Conservation (phyloP, 2,113 vertebrate genomes). For the Spilogale gracilis region DNA sequence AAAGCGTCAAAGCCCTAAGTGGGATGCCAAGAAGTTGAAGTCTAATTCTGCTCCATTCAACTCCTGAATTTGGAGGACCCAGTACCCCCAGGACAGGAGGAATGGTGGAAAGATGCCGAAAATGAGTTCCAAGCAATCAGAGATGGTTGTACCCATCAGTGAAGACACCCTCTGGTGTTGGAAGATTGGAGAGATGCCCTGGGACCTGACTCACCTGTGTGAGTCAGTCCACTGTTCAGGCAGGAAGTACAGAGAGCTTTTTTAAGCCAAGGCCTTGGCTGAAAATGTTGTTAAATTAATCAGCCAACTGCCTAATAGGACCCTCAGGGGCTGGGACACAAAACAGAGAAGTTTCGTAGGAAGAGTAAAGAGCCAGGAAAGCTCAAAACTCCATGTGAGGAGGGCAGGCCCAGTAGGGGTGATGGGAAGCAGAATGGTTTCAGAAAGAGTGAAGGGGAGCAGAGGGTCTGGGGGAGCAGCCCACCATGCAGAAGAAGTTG, state of each 20-base stretch:
- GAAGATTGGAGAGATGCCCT: neutral
- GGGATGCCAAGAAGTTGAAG: neutral
- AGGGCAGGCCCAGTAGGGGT: neutral
- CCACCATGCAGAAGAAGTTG: accelerated
- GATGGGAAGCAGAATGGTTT: neutral
- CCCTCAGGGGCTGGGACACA: neutral
- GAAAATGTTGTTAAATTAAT: neutral
- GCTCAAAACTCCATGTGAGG: neutral
- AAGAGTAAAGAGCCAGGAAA: neutral
- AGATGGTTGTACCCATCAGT: neutral
- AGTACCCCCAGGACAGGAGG: neutral
- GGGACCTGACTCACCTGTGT: neutral
- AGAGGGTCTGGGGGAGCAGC: neutral
- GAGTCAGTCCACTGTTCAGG: neutral
- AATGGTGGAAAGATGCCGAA: no score
- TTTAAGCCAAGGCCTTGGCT: neutral
- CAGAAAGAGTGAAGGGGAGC: no score
- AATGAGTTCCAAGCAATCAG: no score
- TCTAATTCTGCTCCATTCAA: neutral
- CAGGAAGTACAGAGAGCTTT: neutral
- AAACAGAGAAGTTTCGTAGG: neutral
- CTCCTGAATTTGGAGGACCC: neutral
- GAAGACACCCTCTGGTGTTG: accelerated
- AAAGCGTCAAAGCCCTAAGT: neutral
- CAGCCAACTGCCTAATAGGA: neutral